Base-by-base conservation (phyloP, 2,113 vertebrate species). In the Bambusicola thoracicus region DNA sequence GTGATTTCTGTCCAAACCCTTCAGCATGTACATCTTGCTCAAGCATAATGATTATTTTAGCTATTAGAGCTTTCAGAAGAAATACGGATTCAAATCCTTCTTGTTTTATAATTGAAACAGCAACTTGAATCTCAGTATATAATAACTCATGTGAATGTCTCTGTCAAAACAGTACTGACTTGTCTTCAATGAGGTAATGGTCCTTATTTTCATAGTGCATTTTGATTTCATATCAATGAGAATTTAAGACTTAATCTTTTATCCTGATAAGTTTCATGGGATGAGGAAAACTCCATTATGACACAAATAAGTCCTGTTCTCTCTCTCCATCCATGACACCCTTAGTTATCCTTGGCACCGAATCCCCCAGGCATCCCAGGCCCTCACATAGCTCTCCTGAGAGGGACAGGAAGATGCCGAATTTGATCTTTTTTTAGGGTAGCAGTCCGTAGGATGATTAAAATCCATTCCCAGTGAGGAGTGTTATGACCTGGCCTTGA, bases 211-310 rank as follows among this genome's bases (percentile, higher is more conserved):
- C 55, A 34, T 20, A 58, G 8, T 19, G 4, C 24, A 29, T 10
- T 38, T 93, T 83, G 40, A 74, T 41, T 83, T 73, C 73, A 19
- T 15, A 15, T 53, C 25, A 48, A 13, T 44, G 70, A 76, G 32
- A 12, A 62, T 63, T 90, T 77, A 74, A 36, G 32, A 63, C 49
- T 91, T 79, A 34, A 32, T 76, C 79, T 84, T 85, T 77, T 40
- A 53, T 40, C 8, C 70, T 83, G 17, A 3, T n/a, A 90, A 36
- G 3, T 90, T 82, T 87, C 25, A 62, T 4, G 2, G 8, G 2
- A 53, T 1, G 5, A 11, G 8, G 4, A 74, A 77, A 86, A 27
- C 6, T 46, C 84, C 5, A 11, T 44, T 85, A n/a, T 53, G 56
- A 19, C 13, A 69, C 1, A n/a, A 18, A 30, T 36, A 49, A 3